Evolutionary conservation across 2,888 invertebrate genomes (phyloP).

Genomic region (Amblyjoppa proteus): DNA sequence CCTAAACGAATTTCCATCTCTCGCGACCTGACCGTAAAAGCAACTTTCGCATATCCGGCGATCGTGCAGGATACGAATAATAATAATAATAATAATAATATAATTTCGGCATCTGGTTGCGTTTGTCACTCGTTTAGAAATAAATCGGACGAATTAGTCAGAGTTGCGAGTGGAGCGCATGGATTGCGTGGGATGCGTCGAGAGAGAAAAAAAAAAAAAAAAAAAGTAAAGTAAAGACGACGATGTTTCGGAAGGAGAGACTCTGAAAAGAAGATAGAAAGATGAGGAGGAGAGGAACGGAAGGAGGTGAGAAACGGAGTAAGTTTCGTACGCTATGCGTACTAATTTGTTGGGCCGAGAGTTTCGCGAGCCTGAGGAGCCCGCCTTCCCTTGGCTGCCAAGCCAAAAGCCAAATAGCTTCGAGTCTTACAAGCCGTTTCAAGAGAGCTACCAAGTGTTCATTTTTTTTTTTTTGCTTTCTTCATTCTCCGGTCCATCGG

Average conservation of each 20-base stretch:
- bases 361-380: conserved; percentile 67
- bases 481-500: not conserved
- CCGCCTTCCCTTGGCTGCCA: conserved; percentile 71
- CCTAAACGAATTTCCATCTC: not conserved
- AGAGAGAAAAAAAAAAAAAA: conserved; percentile 15
- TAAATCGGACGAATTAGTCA: conserved; percentile 72
- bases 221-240: not conserved
- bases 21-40: not conserved
- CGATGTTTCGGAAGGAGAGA: not conserved
- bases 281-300: conserved; percentile 34
- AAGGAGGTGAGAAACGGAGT: conserved; percentile 60
- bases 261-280: conserved; percentile 29
- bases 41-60: not conserved
- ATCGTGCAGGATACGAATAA: not conserved
- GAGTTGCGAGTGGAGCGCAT: conserved; percentile 60
- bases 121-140: conserved; percentile 69
- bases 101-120: conserved; percentile 46
- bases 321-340: conserved; percentile 70
- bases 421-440: conserved; percentile 63
- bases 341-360: conserved; percentile 76
- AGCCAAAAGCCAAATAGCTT: conserved; percentile 73
- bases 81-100: conserved; percentile 16
- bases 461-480: conserved; percentile 10
- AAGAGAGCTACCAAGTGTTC: conserved; percentile 26
- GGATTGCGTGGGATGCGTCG: conserved; percentile 66